Evolutionary conservation across 1,140 invertebrate species (phyloP).

Genomic region (Listronotus bonariensis): DNA sequence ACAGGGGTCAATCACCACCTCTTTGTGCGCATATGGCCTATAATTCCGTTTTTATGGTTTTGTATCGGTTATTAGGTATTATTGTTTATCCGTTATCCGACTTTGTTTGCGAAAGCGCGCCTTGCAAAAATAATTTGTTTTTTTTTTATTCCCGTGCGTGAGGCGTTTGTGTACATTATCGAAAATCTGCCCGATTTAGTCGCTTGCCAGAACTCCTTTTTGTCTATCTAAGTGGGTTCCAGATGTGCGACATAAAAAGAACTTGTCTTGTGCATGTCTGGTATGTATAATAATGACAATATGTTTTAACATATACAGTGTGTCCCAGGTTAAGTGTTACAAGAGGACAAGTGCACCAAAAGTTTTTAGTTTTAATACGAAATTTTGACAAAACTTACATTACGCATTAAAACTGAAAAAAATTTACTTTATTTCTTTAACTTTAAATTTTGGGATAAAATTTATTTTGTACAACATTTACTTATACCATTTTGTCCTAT

Average conservation of each 20-base stretch:
- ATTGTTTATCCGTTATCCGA: slow-evolving; percentile 45
- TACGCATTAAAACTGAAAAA: too few species aligned
- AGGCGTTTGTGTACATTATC: slow-evolving; percentile 2
- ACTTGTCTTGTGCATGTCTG: not conserved
- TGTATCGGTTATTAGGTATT: slow-evolving; percentile 41
- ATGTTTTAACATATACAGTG: too few species aligned
- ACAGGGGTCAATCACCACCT: slow-evolving; percentile 44
- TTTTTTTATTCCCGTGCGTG: slow-evolving; percentile 24
- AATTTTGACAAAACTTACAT: too few species aligned
- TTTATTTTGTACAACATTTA: too few species aligned
- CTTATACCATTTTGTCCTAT: too few species aligned
- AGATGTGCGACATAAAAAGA: not conserved
- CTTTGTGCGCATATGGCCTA: slow-evolving; percentile 44
- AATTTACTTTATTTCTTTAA: too few species aligned
- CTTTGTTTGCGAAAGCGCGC: slow-evolving; percentile 43
- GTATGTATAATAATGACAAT: not conserved
- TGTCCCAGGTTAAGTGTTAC: too few species aligned
- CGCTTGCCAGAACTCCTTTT: slow-evolving; percentile 16
- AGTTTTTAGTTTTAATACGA: too few species aligned
- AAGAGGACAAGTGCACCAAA: too few species aligned
- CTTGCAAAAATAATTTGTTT: slow-evolving; percentile 42
- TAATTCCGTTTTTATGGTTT: slow-evolving; percentile 48
- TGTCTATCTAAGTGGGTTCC: slow-evolving; percentile 1
- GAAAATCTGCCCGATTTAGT: slow-evolving; percentile 8
- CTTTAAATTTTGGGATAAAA: too few species aligned